Conservation (phyloP, 92 coral and sea anemone species). For the Paragorgia papillata region DNA sequence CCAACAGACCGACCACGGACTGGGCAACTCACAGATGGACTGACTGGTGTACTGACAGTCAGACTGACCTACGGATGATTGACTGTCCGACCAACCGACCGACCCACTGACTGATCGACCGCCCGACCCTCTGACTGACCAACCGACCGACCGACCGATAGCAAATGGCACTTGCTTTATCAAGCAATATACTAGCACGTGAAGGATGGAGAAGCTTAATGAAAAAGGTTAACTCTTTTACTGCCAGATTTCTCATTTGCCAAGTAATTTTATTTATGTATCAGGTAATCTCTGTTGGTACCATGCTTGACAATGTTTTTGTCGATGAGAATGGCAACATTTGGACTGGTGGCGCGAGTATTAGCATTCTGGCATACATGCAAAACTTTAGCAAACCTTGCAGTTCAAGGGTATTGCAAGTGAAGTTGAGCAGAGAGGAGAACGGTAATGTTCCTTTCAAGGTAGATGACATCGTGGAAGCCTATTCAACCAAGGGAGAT, state of each 20-base stretch:
- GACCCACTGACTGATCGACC: too few species aligned
- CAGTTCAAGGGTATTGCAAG: slow-evolving; percentile 62
- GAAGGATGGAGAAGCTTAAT: background rate
- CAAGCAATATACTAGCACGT: too few species aligned
- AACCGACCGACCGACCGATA: too few species aligned
- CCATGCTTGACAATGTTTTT: slow-evolving; percentile 68
- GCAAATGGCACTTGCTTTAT: too few species aligned
- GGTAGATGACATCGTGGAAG: slow-evolving; percentile 40
- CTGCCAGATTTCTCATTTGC: background rate
- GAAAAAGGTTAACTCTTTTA: background rate
- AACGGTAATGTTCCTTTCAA: slow-evolving; percentile 33
- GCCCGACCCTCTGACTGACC: too few species aligned
- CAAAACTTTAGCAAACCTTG: slow-evolving; percentile 64
- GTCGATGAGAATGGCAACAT: slow-evolving; percentile 73
- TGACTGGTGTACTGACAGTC: too few species aligned
- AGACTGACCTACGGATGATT: too few species aligned
- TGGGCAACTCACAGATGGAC: too few species aligned
- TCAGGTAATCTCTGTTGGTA: slow-evolving; percentile 9
- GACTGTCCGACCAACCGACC: too few species aligned
- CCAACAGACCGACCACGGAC: too few species aligned
- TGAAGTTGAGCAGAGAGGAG: slow-evolving; percentile 52
- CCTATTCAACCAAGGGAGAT: slow-evolving; percentile 40
- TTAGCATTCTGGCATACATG: slow-evolving; percentile 52
- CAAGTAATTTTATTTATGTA: background rate
- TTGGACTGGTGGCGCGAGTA: slow-evolving; percentile 72